Conservation (phyloP, 2,797 vertebrate species). For the Manis pentadactyla region DNA sequence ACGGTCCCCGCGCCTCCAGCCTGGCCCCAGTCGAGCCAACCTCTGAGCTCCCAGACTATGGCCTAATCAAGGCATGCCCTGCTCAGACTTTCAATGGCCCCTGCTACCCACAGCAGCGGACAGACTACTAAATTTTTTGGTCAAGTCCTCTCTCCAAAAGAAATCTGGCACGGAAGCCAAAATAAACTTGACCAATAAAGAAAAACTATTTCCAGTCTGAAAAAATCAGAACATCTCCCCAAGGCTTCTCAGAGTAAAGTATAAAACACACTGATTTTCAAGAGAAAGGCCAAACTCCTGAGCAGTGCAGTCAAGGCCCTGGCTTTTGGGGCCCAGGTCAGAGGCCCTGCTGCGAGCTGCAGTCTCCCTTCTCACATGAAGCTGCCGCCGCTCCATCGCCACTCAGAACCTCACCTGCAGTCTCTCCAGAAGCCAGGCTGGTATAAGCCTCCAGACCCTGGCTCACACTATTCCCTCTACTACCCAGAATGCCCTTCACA, state of each 20-base stretch:
- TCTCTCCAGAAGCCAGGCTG: neutral
- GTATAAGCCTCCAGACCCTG: neutral
- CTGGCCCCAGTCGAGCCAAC: neutral
- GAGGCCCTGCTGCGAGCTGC: neutral
- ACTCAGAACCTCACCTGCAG: neutral
- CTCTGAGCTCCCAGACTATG: neutral
- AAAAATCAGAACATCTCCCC: neutral
- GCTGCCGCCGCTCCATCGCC: neutral
- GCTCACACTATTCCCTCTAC: neutral
- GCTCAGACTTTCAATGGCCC: neutral
- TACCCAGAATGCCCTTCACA: neutral
- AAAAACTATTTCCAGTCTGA: neutral
- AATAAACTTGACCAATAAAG: neutral
- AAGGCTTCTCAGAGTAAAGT: neutral
- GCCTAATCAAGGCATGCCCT: neutral
- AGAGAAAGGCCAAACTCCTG: neutral
- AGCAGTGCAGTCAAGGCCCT: fast-evolving
- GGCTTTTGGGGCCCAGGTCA: neutral
- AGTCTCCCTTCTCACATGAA: neutral
- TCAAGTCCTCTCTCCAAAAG: constrained; percentile 26
- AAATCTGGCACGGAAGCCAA: neutral
- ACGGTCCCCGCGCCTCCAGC: neutral
- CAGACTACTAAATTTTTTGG: neutral
- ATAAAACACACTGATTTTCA: neutral
- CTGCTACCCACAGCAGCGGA: neutral